Percentiles rank a stretch among this genome's conserved stretches.
These are phyloP conservation scores for Styela plicata DNA, from an alignment of 23 tunicate genomes.

Conservation along the genomic window DNA sequence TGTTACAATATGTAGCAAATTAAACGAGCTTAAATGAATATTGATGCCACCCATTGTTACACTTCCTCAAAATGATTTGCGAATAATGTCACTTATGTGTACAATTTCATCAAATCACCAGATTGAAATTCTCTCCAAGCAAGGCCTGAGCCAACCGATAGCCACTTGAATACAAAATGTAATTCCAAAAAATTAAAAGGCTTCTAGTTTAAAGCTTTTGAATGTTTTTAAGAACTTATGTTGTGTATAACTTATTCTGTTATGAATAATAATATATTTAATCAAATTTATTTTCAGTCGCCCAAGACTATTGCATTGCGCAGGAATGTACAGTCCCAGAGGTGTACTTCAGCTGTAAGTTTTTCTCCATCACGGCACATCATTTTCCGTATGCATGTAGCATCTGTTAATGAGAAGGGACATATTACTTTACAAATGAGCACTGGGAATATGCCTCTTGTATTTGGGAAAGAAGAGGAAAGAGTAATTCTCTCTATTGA, in stretches of 20 bases:
- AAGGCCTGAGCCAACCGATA: too few relatives aligned
- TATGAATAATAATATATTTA: not conserved
- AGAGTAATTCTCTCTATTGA: conserved; percentile 28
- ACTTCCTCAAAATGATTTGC: too few relatives aligned
- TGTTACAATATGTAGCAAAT: too few relatives aligned
- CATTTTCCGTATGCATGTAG: conserved; percentile 46
- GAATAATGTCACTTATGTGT: too few relatives aligned
- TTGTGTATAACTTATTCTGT: not conserved
- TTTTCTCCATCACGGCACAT: conserved; percentile 38
- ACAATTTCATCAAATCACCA: too few relatives aligned
- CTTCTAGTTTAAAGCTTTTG: too few relatives aligned
- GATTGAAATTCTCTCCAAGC: too few relatives aligned
- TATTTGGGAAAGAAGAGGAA: conserved; percentile 82
- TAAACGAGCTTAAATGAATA: too few relatives aligned
- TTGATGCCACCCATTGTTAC: too few relatives aligned
- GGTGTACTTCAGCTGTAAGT: conserved; percentile 69
- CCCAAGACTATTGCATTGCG: conserved; percentile 47
- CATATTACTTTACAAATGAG: conserved; percentile 18
- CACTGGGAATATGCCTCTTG: conserved; percentile 34
- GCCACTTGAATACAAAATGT: too few relatives aligned
- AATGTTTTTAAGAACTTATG: too few relatives aligned
- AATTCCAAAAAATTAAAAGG: too few relatives aligned
- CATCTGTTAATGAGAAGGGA: conserved; percentile 65
- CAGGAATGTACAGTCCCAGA: conserved; percentile 80
- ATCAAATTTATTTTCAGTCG: conserved; percentile 7